These are phyloP conservation scores for Pampus argenteus DNA, from an alignment of 2,797 vertebrate species.

Conservation along the genomic window DNA sequence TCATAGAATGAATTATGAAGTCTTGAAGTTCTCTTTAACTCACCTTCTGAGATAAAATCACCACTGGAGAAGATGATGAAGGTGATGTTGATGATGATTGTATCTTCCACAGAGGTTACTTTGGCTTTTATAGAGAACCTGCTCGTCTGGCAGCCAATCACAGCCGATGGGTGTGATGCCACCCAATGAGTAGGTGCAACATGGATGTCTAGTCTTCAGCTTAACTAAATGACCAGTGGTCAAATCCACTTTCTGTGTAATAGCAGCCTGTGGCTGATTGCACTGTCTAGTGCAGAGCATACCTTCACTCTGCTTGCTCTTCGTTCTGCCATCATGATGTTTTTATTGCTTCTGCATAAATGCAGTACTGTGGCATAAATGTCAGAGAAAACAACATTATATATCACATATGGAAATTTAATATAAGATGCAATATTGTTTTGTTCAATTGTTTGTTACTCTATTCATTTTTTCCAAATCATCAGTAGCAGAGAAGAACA, in stretches of 20 bases:
- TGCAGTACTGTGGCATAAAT: conserved; percentile 3
- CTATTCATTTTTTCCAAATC: neutral
- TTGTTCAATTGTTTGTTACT: neutral
- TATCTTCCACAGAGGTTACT: conserved; percentile 8
- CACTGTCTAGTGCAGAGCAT: conserved; percentile 60
- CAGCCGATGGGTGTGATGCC: conserved; percentile 44
- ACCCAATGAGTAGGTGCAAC: conserved; percentile 63
- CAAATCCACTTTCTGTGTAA: conserved; percentile 76
- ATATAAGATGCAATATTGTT: neutral
- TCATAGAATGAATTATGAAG: too few species aligned
- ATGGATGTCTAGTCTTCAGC: conserved; percentile 73
- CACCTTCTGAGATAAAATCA: conserved; percentile 56
- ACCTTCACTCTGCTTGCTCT: conserved; percentile 38
- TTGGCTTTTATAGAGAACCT: conserved; percentile 71
- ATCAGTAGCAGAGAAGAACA: neutral
- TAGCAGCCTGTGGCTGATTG: conserved; percentile 75
- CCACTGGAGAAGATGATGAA: conserved; percentile 21
- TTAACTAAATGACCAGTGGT: conserved; percentile 85
- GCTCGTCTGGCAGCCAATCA: conserved; percentile 65
- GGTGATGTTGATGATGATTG: conserved; percentile 28
- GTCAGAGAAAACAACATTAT: neutral
- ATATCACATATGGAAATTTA: neutral
- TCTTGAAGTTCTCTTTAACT: conserved; percentile 44
- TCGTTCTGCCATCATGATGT: conserved; percentile 26
- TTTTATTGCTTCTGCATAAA: conserved; percentile 1